phyloP scores from a whole-genome alignment of 2,888 invertebrate species.

The Gibbula magus region DNA sequence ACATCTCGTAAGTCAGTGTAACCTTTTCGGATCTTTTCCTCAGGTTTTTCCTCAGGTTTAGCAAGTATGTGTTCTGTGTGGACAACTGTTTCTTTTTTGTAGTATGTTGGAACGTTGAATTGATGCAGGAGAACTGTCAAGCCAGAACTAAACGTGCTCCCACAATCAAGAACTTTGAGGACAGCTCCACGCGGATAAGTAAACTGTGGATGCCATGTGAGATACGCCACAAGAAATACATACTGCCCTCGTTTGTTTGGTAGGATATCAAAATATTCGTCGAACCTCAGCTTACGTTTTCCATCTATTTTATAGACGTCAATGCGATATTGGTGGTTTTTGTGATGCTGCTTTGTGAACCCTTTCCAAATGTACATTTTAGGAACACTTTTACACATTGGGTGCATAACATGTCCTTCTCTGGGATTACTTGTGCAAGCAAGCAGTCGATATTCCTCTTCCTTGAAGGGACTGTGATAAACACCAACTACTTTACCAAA shows the following conservation, averaged over 20 bases:
- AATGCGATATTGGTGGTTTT: slow-evolving; percentile 36
- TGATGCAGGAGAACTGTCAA: slow-evolving; percentile 32
- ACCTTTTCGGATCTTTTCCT: neutral
- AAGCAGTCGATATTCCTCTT: slow-evolving; percentile 46
- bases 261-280: slow-evolving; percentile 34
- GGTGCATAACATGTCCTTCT: slow-evolving; percentile 46
- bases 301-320: slow-evolving; percentile 42
- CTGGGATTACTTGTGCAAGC: slow-evolving; percentile 49
- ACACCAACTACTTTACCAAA: slow-evolving; percentile 51
- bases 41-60: neutral
- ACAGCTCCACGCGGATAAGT: slow-evolving; percentile 55
- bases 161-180: slow-evolving; percentile 43
- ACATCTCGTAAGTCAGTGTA: slow-evolving; percentile 41
- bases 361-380: slow-evolving; percentile 41
- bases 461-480: slow-evolving; percentile 33
- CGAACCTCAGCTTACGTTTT: slow-evolving; percentile 29
- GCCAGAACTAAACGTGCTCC: slow-evolving; percentile 26
- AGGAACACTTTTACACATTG: slow-evolving; percentile 58
- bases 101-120: slow-evolving; percentile 27
- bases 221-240: slow-evolving; percentile 52
- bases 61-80: neutral
- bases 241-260: slow-evolving; percentile 45
- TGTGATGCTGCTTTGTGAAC: neutral
- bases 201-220: slow-evolving; percentile 44
- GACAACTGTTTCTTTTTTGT: slow-evolving; percentile 18